Evolutionary conservation across 2,113 vertebrate species (phyloP).

Genomic region (Lamprotornis superbus): DNA sequence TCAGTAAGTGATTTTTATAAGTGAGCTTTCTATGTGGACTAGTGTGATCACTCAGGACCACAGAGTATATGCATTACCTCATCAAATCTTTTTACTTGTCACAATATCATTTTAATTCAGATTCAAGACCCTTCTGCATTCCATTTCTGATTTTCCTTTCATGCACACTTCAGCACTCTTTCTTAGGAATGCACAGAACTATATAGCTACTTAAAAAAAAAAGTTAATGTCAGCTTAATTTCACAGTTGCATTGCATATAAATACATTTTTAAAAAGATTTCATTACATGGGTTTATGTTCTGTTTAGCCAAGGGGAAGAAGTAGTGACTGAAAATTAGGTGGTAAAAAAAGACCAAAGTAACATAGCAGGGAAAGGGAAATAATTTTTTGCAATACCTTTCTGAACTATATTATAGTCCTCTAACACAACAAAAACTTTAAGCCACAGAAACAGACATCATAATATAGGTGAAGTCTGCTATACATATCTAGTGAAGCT

Average conservation of each 20-base stretch:
- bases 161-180: rapidly evolving
- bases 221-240: neutral
- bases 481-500: neutral
- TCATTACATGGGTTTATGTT: neutral
- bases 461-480: neutral
- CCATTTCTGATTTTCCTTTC: neutral
- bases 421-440: neutral
- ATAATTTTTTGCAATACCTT: neutral
- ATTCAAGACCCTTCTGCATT: slow-evolving; percentile 12
- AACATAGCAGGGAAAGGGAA: neutral
- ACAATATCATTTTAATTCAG: slow-evolving; percentile 20
- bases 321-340: neutral
- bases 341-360: neutral
- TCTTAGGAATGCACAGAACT: neutral
- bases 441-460: neutral
- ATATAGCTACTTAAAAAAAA: neutral
- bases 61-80: slow-evolving; percentile 20
- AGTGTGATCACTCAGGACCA: slow-evolving; percentile 49
- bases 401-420: neutral
- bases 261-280: neutral
- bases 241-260: neutral
- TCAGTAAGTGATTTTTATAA: slow-evolving; percentile 75
- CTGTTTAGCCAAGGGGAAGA: neutral
- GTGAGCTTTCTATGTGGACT: slow-evolving; percentile 44
- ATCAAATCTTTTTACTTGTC: slow-evolving; percentile 28